phyloP scores from a whole-genome alignment of 2,113 vertebrate species.

The Microcebus tavaratra region DNA sequence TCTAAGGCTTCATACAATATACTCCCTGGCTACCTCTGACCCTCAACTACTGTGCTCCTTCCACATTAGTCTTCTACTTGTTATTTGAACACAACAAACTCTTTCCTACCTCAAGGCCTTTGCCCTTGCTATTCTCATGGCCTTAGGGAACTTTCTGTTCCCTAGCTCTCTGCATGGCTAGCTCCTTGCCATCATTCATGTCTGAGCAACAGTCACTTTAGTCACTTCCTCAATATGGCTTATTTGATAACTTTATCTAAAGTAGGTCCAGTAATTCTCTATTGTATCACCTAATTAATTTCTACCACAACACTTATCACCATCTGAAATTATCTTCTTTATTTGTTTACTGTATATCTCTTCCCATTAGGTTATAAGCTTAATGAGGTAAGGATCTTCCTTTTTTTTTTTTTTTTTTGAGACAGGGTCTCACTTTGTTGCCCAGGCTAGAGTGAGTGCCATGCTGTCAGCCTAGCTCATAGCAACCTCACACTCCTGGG shows the following conservation, averaged over 20 bases:
- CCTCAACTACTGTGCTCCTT: not conserved
- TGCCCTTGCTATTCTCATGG: not conserved
- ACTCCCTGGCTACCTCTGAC: not conserved
- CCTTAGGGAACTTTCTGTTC: not conserved
- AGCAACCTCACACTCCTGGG: too few species aligned
- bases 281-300: conserved; percentile 22
- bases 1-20: not conserved
- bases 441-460: too few species aligned
- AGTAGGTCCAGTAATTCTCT: not conserved
- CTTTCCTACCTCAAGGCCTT: not conserved
- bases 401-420: not conserved
- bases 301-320: not conserved
- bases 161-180: not conserved
- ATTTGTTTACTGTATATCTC: not conserved
- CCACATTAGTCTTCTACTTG: not conserved
- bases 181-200: not conserved
- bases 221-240: not conserved
- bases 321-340: conserved; percentile 17
- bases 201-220: not conserved
- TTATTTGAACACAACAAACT: not conserved
- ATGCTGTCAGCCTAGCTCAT: too few species aligned
- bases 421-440: too few species aligned
- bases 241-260: conserved; percentile 17
- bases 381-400: not conserved
- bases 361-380: not conserved